Percentiles rank a stretch among this genome's conserved stretches.
Conservation (phyloP, 1,140 invertebrate species). For the Radopholus similis region DNA sequence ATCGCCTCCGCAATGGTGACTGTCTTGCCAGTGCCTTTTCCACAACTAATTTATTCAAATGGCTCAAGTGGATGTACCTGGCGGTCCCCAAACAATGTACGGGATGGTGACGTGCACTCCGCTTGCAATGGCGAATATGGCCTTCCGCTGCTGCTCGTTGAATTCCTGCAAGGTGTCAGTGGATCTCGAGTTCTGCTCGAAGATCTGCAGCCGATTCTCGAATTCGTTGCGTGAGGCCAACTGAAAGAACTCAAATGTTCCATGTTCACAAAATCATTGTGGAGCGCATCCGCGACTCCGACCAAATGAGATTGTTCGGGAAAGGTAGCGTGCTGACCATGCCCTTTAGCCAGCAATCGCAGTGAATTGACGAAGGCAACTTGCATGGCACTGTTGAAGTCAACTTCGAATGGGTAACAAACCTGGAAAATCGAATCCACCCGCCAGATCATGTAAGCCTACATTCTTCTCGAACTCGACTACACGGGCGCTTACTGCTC, state of each 20-base stretch:
- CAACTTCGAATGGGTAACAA: too few species aligned
- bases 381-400: too few species aligned
- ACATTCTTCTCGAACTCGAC: neutral
- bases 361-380: too few species aligned
- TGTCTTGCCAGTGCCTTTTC: slow-evolving; percentile 17
- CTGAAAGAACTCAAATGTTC: too few species aligned
- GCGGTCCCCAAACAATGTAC: slow-evolving; percentile 17
- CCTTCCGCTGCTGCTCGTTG: slow-evolving; percentile 2
- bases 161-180: neutral
- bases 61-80: neutral
- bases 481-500: neutral
- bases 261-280: too few species aligned
- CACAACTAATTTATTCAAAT: neutral
- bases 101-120: slow-evolving; percentile 12
- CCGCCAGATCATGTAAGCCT: neutral
- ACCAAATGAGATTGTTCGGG: neutral
- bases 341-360: neutral
- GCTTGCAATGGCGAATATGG: slow-evolving; percentile 15
- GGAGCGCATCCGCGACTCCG: neutral
- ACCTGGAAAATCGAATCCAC: neutral
- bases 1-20: slow-evolving; percentile 15
- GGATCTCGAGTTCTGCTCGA: neutral
- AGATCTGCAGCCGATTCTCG: neutral
- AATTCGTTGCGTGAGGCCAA: too few species aligned
- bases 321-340: neutral